Percentiles rank a stretch among this genome's conserved stretches.
phyloP scores from a whole-genome alignment of 2,113 vertebrate genomes.

The Fulica atra region DNA sequence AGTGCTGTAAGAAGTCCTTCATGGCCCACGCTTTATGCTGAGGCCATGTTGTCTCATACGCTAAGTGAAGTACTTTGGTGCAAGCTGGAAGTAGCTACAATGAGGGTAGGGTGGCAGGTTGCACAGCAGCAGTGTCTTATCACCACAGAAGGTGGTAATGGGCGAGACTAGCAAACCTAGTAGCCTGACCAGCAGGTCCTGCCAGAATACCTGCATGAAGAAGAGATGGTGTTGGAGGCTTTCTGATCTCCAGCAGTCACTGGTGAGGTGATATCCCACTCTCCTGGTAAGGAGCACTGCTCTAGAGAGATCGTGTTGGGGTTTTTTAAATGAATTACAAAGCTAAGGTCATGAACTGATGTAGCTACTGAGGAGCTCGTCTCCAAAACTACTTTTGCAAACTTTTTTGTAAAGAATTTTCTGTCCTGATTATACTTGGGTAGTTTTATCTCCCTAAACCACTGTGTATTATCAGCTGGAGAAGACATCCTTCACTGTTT shows the following conservation, averaged over 20 bases:
- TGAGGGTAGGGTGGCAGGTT: not conserved
- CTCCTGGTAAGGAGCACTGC: not conserved
- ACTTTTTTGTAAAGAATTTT: not conserved
- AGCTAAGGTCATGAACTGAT: not conserved
- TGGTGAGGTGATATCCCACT: not conserved
- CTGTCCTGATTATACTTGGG: not conserved
- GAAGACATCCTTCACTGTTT: not conserved
- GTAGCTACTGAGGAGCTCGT: not conserved
- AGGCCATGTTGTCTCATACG: not conserved
- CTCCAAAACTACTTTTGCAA: conserved; percentile 4
- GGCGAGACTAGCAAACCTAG: not conserved
- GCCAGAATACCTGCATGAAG: not conserved
- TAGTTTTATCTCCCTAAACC: not conserved
- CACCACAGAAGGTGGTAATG: not conserved
- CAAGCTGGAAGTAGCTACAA: not conserved
- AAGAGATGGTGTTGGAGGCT: not conserved
- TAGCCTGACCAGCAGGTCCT: not conserved
- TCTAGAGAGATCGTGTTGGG: accelerated
- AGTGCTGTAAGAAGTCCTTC: not conserved
- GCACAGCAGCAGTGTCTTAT: not conserved
- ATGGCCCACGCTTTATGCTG: not conserved
- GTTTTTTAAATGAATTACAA: not conserved
- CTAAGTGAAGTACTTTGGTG: not conserved
- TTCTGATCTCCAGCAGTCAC: not conserved
- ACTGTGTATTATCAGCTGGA: not conserved